Base-by-base conservation (phyloP, 2,113 vertebrate species). In the Tetraodon nigroviridis region DNA sequence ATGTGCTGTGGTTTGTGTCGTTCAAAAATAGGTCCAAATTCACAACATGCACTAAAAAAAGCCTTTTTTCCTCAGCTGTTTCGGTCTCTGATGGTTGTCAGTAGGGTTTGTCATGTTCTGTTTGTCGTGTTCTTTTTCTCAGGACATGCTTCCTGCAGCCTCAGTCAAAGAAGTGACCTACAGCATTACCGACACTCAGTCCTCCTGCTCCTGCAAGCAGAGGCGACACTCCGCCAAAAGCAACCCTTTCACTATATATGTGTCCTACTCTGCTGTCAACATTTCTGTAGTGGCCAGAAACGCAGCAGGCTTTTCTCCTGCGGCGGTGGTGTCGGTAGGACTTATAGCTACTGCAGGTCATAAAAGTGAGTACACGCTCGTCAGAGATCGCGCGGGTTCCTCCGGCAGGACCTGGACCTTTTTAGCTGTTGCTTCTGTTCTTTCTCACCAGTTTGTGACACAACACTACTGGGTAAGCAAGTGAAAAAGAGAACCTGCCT, bases 251-350 rank as follows among this genome's bases (percentile, higher is more conserved):
- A 72, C 15, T 0, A 41, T 20, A 3, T 48, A 67, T 29, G 66
- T 86, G 21, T 72, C 81, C 0, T 62, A 82, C 50, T 78, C 84
- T 24, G 61, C 82, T 1, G 61, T 70, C 51, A 81, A 82, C 49
- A 56, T 88, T 65, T 71, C 61, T 11, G 24, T 90, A 7, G 24
- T 6, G 0, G 83, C 84, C 41, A 61, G 0, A 22, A 90, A 90
- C 18, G 3, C 29, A 20, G 85, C 64, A 19, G 77, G 89, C 0
- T 0, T 0, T 27, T 89, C 86, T 55, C 75, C 80, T 11, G 5
- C 22, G 15, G 64, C 62, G 22, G 7, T 57, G 6, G 0, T 82
- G 3, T 52, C 61, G 15, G 0, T 88, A 20, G 76, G 73, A 0
- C 69, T 62, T 0, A 18, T 55, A 22, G 5, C 46, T 41, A 22